phyloP scores from a whole-genome alignment of 64 coral and sea anemone genomes.

The Montipora foliosa region DNA sequence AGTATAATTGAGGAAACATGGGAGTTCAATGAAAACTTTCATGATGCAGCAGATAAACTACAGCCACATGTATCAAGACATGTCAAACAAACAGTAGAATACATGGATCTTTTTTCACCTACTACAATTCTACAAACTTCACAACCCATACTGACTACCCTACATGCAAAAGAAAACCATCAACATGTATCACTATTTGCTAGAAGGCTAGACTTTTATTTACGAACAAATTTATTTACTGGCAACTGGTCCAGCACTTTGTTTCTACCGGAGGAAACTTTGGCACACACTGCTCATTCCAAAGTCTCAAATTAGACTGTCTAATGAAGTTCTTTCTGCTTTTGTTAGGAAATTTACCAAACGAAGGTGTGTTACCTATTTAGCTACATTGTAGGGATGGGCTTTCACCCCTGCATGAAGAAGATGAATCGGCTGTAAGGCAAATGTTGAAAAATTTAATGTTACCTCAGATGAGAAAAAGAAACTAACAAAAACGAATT shows the following conservation, averaged over 20 bases:
- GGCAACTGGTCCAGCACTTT: no score
- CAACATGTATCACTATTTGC: background rate
- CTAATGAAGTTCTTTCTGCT: conserved; percentile 10
- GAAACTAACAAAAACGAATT: background rate
- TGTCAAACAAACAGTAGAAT: conserved; percentile 44
- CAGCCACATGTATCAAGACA: background rate
- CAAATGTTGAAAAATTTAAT: conserved; percentile 32
- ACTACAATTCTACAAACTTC: conserved; percentile 9
- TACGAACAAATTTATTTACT: conserved; percentile 22
- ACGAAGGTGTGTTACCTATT: background rate
- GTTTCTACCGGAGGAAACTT: no score
- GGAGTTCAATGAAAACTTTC: background rate
- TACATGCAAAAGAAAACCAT: conserved; percentile 19
- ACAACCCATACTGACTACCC: conserved; percentile 30
- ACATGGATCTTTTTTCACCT: conserved; percentile 24
- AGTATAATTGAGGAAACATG: no score
- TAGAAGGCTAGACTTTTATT: background rate
- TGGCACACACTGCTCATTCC: background rate
- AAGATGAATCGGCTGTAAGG: conserved; percentile 29
- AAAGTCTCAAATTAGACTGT: background rate
- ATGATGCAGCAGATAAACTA: conserved; percentile 26
- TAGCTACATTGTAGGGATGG: no score
- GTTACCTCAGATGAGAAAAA: background rate
- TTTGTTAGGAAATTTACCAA: conserved; percentile 49
- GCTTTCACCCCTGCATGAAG: background rate